Base-by-base conservation (phyloP, 2,797 vertebrate genomes). In the Xyrichtys novacula region DNA sequence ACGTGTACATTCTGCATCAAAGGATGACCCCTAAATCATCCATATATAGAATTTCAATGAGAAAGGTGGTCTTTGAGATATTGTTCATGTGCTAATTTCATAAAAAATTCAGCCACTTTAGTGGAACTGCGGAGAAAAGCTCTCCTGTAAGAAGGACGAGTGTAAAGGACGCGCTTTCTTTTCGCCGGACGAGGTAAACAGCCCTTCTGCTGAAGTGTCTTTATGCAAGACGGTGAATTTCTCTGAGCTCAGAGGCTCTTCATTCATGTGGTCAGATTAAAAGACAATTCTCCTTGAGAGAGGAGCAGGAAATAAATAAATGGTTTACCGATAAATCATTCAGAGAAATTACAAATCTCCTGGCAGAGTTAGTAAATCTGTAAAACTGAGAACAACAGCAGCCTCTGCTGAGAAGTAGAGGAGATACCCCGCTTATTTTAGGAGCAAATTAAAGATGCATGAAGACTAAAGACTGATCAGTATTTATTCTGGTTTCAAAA, bases 131-230 rank as follows among this genome's bases (percentile, higher is more conserved):
- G 14, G 43, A 38, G 29, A 38, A 65, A 58, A 58, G 5, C 53
- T 73, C 14, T 57, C 40, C 20, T 46, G 17, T 10, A 5, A 23
- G 39, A 47, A 16, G 42, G 2, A 28, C 2, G 6, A 19, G 28
- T 49, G 44, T 76, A 53, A 17, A 50, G 62, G 10, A 14, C 22
- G 16, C 9, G 26, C 14, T 50, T 26, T 67, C 36, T 68, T 55
- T n/a, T 42, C 42, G 36, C 47, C 14, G 3, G 7, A 53, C 8
- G 50, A 58, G 5, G 46, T 25, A n/a, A 58, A 32, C 46, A n/a
- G 67, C 26, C 42, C 65, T 58, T 71, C 59, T 60, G 38, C 65
- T 76, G 46, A 75, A 74, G 72, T 71, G 80, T 69, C 71, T 59
- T 67, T 68, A 64, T 52, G 74, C 43, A 25, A 48, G 47, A 43